Evolutionary conservation across 2,888 invertebrate species (phyloP), one percentile per base, ranked within the genome.

Genomic region (Pogonocherus hispidulus): DNA sequence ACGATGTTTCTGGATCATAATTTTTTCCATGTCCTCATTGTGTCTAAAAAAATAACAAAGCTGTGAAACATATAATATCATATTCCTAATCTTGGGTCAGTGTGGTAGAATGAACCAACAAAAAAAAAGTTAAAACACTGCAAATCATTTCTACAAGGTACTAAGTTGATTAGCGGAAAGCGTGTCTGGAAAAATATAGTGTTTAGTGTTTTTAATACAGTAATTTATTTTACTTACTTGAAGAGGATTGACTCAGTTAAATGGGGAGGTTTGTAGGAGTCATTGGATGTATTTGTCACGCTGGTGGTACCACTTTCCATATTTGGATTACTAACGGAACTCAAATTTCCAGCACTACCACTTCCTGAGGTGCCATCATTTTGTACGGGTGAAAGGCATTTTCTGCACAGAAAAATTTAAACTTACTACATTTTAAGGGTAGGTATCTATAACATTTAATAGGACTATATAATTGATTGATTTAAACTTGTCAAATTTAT

Each of bases 21-120:
- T 88, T 78, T 92, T 93, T 81, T 94, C 94, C 95, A 95, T 95
- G 67, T 93, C 91, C 71, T 90, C 88, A 77, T 94, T 95, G 82
- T 95, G 95, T 79, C 93, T 93, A 77, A 46, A 79, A 75, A 3
- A 57, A n/a, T n/a, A n/a, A n/a, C n/a, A n/a, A n/a, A n/a, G n/a
- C n/a, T n/a, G n/a, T n/a, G n/a, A n/a, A n/a, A n/a, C n/a, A n/a
- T n/a, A n/a, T n/a, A n/a, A n/a, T n/a, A n/a, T n/a, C n/a, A n/a
- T n/a, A n/a, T n/a, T n/a, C n/a, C n/a, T n/a, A n/a, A n/a, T n/a
- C n/a, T n/a, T n/a, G n/a, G n/a, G n/a, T n/a, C n/a, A n/a, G n/a
- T n/a, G n/a, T n/a, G n/a, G n/a, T n/a, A n/a, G n/a, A n/a, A n/a
- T n/a, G n/a, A n/a, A n/a, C n/a, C n/a, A n/a, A n/a, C n/a, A n/a